Evolutionary conservation across 2,113 vertebrate species (phyloP), one percentile per base, ranked within the genome.

Genomic region (Vidua macroura): DNA sequence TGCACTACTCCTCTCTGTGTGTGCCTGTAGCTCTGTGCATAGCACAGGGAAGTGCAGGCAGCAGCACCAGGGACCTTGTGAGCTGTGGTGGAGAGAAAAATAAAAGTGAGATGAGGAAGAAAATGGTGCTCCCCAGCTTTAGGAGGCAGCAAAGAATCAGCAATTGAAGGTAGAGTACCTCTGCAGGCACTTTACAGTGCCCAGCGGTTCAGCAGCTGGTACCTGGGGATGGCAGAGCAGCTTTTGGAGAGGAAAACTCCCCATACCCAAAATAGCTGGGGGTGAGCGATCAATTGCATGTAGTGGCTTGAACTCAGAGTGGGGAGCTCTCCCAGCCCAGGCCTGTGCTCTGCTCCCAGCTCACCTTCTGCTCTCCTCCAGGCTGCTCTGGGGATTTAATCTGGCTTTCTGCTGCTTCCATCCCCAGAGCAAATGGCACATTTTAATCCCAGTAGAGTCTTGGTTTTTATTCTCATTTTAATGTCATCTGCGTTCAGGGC

Each of bases 381-480:
- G 52, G 81, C 77, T 72, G 72, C 33, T 87, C 72, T 27, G 9
- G 62, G 81, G 76, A n/a, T 86, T 95, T 97, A 96, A 95, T 96
- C 92, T 86, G 77, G 27, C 10, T 95, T 95, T 93, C 85, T 55
- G 44, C 75, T 90, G 56, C 55, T 91, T 95, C 87, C 43, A 79
- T 91, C 55, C 49, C 37, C 72, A 43, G 82, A 94, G 82, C 86
- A 93, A 97, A 93, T 84, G 41, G 62, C 79, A 85, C 64, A 44
- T 76, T 93, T 93, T 96, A 96, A 97, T 96, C 92, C 46, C 88
- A n/a, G 44, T 56, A 88, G 67, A 88, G 24, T 75, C 53, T 51
- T 27, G 8, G 1, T 41, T 89, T 92, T 74, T 92, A 28, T 62
- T 88, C 63, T 83, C 43, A 23, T 74, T 87, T 88, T 74, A 77